These are phyloP conservation scores for Drosophila flavopinicola DNA, from an alignment of 2,888 invertebrate species.

Conservation along the genomic window DNA sequence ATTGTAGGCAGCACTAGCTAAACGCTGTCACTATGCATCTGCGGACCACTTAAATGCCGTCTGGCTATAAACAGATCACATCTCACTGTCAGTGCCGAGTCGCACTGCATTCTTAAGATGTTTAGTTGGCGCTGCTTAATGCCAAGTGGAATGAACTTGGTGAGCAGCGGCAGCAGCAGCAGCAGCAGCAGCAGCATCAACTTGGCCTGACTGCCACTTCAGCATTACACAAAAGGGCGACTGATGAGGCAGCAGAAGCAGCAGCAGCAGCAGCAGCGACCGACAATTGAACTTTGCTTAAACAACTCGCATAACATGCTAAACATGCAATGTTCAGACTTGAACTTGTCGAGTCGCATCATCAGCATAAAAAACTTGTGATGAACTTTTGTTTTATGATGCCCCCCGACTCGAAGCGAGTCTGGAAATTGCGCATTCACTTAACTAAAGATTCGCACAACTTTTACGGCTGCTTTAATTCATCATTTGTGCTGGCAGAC, in stretches of 20 bases:
- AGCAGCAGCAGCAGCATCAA: constrained; percentile 23
- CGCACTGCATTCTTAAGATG: constrained; percentile 71
- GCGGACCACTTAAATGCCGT: constrained; percentile 65
- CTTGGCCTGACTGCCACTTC: constrained; percentile 54
- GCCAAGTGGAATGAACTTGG: constrained; percentile 79
- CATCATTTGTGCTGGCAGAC: constrained; percentile 37
- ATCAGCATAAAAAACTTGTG: constrained; percentile 44
- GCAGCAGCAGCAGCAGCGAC: constrained; percentile 7
- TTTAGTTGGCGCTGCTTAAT: constrained; percentile 63
- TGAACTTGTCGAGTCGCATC: constrained; percentile 58
- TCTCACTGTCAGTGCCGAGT: constrained; percentile 70
- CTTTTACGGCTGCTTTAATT: constrained; percentile 34
- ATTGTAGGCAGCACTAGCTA: constrained; percentile 10
- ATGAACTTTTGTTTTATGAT: constrained; percentile 42
- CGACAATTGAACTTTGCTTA: constrained; percentile 65
- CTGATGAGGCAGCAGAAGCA: constrained; percentile 46
- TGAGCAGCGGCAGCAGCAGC: constrained; percentile 43
- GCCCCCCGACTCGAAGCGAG: neutral
- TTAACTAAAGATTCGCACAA: neutral
- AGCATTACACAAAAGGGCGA: constrained; percentile 55
- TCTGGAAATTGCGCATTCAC: neutral
- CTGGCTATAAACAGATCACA: constrained; percentile 67
- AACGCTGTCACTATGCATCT: neutral
- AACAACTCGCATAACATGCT: constrained; percentile 46
- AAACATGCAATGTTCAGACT: constrained; percentile 61